These are phyloP conservation scores for Sebastes fasciatus DNA, from an alignment of 2,113 vertebrate species.

Conservation along the genomic window DNA sequence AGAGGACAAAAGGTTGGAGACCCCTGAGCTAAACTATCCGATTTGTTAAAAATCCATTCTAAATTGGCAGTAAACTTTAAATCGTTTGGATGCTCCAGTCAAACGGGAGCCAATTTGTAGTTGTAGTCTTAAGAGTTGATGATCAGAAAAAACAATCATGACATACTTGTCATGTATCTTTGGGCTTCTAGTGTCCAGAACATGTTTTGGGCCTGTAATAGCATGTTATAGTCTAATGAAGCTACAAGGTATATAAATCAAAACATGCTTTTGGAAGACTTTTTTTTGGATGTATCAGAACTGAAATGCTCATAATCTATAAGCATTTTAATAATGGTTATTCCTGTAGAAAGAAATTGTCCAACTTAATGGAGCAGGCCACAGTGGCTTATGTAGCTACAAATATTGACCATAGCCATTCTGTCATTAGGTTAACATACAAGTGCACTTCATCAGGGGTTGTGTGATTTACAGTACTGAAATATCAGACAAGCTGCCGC, in stretches of 20 bases:
- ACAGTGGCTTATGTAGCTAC: neutral
- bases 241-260: neutral
- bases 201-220: neutral
- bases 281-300: neutral
- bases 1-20: too few species aligned
- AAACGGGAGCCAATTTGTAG: neutral
- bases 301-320: neutral
- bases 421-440: neutral
- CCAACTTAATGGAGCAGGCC: neutral
- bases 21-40: neutral
- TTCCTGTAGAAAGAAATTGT: neutral
- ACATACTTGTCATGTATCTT: neutral
- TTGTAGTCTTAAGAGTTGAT: neutral
- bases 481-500: neutral
- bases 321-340: neutral
- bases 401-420: neutral
- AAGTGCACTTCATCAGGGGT: neutral
- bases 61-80: neutral
- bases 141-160: constrained; percentile 4
- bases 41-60: neutral
- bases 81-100: neutral
- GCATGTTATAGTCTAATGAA: neutral
- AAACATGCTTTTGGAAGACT: neutral
- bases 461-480: neutral
- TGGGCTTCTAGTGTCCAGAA: neutral